phyloP scores from a whole-genome alignment of 2,113 vertebrate species.

The Eolophus roseicapilla region DNA sequence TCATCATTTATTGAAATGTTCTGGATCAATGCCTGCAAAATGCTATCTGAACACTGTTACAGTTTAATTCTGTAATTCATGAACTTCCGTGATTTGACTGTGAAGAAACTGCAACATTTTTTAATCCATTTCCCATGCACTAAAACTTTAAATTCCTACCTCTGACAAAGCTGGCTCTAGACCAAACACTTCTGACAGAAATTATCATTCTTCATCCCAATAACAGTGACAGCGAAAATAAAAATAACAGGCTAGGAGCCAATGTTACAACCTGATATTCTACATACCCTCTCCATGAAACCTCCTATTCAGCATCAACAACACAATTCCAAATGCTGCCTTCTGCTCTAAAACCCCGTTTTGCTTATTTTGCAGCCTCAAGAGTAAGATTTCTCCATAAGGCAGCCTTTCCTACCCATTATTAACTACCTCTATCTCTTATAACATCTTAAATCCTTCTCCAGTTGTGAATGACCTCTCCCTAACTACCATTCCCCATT shows the following conservation, averaged over 20 bases:
- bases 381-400: background rate
- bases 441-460: background rate
- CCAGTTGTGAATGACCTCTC: background rate
- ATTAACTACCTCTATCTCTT: background rate
- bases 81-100: background rate
- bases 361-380: background rate
- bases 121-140: background rate
- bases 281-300: background rate
- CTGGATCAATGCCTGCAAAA: background rate
- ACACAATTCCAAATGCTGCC: background rate
- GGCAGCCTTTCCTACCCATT: background rate
- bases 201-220: background rate
- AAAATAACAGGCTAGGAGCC: background rate
- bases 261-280: background rate
- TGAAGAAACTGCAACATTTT: background rate
- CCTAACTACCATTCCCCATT: background rate
- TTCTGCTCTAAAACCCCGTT: background rate
- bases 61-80: background rate
- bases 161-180: background rate
- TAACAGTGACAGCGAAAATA: background rate
- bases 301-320: background rate
- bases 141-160: background rate
- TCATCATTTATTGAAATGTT: background rate
- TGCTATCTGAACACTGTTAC: background rate
- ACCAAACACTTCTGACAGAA: background rate